These are phyloP conservation scores for Plotosus lineatus DNA, from an alignment of 2,113 vertebrate species.

Conservation along the genomic window DNA sequence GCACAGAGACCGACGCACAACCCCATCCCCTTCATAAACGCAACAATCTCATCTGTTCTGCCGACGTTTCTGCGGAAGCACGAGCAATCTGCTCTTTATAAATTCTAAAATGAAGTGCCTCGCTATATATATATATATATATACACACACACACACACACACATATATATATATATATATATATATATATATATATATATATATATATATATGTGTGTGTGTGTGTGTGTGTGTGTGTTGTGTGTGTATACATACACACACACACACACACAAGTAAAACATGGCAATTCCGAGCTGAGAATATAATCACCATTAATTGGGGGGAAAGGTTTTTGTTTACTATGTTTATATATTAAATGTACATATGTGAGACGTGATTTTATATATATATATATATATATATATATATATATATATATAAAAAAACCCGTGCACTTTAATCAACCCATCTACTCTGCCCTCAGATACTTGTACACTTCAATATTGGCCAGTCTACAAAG, in stretches of 20 bases:
- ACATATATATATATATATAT: neutral
- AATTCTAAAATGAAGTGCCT: constrained; percentile 92
- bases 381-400: too few species aligned
- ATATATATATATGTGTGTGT: too few species aligned
- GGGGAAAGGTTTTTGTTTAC: neutral
- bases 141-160: neutral
- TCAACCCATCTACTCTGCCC: too few species aligned
- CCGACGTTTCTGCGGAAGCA: constrained; percentile 91
- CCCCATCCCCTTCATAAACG: constrained; percentile 89
- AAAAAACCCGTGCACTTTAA: too few species aligned
- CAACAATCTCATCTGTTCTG: constrained; percentile 97
- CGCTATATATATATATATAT: constrained; percentile 29
- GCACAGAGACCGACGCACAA: constrained; percentile 59
- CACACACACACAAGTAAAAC: constrained; percentile 79
- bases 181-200: too few species aligned
- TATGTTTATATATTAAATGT: neutral
- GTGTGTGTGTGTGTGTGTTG: too few species aligned
- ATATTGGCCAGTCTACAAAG: too few species aligned
- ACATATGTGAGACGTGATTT: too few species aligned
- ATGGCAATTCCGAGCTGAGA: constrained; percentile 85
- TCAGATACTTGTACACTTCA: too few species aligned
- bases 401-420: too few species aligned
- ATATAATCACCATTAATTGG: constrained; percentile 55
- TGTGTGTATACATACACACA: too few species aligned
- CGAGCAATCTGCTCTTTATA: constrained; percentile 98